Base-by-base conservation (phyloP, 1,140 invertebrate species). In the Bombus pyrosoma region DNA sequence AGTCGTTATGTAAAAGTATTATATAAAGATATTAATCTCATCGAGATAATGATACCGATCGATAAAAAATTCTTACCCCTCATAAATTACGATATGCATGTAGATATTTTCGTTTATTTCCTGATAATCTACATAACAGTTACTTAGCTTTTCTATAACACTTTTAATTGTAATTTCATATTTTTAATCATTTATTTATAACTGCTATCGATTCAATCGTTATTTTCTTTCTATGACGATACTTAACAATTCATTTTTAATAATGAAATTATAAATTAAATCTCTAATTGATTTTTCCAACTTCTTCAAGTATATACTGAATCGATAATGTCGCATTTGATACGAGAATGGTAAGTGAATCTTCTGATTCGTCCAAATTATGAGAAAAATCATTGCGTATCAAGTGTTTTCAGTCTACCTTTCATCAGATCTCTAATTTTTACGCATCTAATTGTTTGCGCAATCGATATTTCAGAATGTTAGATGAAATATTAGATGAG, bases 1-100 rank as follows among this genome's bases (percentile, higher is more conserved):
- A 47, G 10, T 32, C n/a, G 68, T 85, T 85, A 72, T 57, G 12
- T 85, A 85, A 85, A 84, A 34, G 8, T 5, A 34, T 85, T 85
- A 39, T 18, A 53, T 85, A 85, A 85, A 80, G 68, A 57, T 71
- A 64, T 80, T 37, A 62, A 80, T 80, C 41, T 53, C 68, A 9
- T n/a, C 32, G 18, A 25, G 39, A 85, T 64, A 85, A 34, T 57
- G 66, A 84, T 64, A 47, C 13, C 1, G 32, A 53, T 85, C 77
- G 68, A 80, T 79, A 85, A 47, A 80, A 73, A 80, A 72, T 72
- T 25, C 10, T 47, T 22, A 32, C 25, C 9, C n/a, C 8, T 64
- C 28, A 53, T 72, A 80, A 80, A 47, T 72, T 79, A 62, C n/a
- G 76, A n/a, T 32, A 80, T 8, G 47, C 18, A 53, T 6, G 47